phyloP scores from a whole-genome alignment of 2,888 invertebrate species.

The Tanaodytes sp. region DNA sequence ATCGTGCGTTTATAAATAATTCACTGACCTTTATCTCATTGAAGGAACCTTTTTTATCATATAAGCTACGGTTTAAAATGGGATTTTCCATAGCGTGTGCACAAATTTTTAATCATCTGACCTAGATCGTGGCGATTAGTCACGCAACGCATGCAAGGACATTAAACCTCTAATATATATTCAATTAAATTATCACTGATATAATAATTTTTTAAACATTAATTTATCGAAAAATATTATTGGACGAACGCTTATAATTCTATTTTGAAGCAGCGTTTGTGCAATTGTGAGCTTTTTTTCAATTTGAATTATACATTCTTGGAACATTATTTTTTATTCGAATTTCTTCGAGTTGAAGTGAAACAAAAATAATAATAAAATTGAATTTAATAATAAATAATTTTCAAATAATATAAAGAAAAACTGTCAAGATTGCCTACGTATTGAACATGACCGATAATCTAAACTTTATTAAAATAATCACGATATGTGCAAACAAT shows the following conservation, averaged over 20 bases:
- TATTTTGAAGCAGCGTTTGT: no score
- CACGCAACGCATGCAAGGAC: slow-evolving; percentile 34
- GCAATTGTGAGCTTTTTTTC: no score
- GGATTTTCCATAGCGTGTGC: slow-evolving; percentile 34
- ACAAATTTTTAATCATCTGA: slow-evolving; percentile 43
- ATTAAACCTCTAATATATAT: slow-evolving; percentile 12
- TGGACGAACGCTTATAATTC: no score
- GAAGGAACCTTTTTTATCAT: slow-evolving; percentile 35
- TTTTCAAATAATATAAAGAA: no score
- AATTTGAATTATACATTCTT: no score
- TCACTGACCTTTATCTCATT: slow-evolving; percentile 42
- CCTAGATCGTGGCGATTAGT: slow-evolving; percentile 41
- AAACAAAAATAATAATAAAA: no score
- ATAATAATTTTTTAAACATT: not conserved
- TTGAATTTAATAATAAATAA: no score
- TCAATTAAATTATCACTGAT: slow-evolving; percentile 20
- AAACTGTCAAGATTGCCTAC: no score
- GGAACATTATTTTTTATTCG: no score
- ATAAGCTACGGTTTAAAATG: slow-evolving; percentile 37
- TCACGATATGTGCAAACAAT: not conserved
- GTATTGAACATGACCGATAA: no score
- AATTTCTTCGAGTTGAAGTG: no score
- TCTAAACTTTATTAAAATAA: not conserved
- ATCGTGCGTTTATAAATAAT: slow-evolving; percentile 38
- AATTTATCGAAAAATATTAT: not conserved